Conservation (phyloP, 2,888 invertebrate species). For the Chorisops tibialis region DNA sequence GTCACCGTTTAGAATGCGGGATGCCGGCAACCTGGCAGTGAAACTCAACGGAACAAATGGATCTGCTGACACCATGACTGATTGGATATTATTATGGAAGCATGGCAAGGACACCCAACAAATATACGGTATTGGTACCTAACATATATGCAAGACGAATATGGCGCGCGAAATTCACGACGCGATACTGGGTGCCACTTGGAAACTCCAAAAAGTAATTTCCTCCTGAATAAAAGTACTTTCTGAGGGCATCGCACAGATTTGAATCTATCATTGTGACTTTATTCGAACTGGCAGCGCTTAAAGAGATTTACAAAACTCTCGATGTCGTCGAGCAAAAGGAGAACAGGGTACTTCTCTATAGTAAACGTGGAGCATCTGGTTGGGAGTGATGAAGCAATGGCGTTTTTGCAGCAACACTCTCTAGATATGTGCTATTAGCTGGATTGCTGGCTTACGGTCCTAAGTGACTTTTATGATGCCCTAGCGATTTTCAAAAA, state of each 20-base stretch:
- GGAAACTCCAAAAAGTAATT: slow-evolving; percentile 27
- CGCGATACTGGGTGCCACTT: background rate
- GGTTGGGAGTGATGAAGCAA: slow-evolving; percentile 11
- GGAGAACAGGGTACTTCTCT: slow-evolving; percentile 18
- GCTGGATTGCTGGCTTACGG: slow-evolving; percentile 7
- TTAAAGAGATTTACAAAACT: slow-evolving; percentile 24
- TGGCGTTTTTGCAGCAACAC: slow-evolving; percentile 19
- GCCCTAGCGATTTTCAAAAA: too few relatives aligned
- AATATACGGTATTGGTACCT: background rate
- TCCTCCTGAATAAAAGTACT: slow-evolving; percentile 26
- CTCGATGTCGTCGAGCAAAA: slow-evolving; percentile 12
- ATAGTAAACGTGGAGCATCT: too few relatives aligned
- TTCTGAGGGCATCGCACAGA: slow-evolving; percentile 22
- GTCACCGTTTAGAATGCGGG: slow-evolving; percentile 11
- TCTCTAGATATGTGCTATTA: slow-evolving; percentile 5
- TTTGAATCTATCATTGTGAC: slow-evolving; percentile 34
- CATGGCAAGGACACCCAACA: background rate
- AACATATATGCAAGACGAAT: background rate
- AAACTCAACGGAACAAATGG: slow-evolving; percentile 18
- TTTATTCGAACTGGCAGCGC: slow-evolving; percentile 32
- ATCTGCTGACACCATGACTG: slow-evolving; percentile 34
- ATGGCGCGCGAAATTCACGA: background rate
- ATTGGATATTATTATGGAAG: slow-evolving; percentile 33
- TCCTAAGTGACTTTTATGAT: too few relatives aligned
- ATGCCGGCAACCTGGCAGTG: slow-evolving; percentile 14